phyloP scores from a whole-genome alignment of 1,140 invertebrate species.

The Platyscapa corneri region DNA sequence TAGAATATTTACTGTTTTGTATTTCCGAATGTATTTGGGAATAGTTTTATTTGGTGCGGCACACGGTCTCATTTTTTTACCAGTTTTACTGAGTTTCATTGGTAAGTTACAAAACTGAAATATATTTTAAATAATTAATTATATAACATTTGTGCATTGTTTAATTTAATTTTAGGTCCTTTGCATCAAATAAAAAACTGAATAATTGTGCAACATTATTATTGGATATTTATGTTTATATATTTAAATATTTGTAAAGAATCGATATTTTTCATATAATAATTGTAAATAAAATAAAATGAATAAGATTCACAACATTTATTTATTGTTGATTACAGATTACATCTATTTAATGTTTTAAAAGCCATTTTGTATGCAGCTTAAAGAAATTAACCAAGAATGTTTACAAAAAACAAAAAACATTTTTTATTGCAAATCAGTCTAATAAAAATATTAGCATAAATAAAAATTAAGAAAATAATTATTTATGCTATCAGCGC shows the following conservation, averaged over 20 bases:
- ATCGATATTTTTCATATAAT: neutral
- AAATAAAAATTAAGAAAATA: constrained; percentile 35
- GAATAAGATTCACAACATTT: constrained; percentile 42
- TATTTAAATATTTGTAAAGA: neutral
- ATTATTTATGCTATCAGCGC: constrained; percentile 44
- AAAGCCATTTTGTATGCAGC: constrained; percentile 21
- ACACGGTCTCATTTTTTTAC: constrained; percentile 96
- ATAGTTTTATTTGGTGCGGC: constrained; percentile 96
- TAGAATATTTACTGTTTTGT: constrained; percentile 97
- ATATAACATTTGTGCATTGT: neutral
- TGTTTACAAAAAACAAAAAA: constrained; percentile 14
- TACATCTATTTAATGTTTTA: constrained; percentile 39
- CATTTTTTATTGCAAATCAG: constrained; percentile 45
- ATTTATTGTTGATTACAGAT: constrained; percentile 37
- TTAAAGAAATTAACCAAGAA: constrained; percentile 19
- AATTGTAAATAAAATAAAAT: constrained; percentile 31
- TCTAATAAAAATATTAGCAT: constrained; percentile 43
- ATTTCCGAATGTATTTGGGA: constrained; percentile 98
- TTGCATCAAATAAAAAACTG: neutral
- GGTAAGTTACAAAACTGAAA: constrained; percentile 72
- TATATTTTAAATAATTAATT: neutral
- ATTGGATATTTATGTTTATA: neutral
- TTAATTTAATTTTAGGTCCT: constrained; percentile 18
- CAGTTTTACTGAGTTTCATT: constrained; percentile 95
- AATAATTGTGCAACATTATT: neutral